Percentiles rank a stretch among this genome's conserved stretches.
These are phyloP conservation scores for Salvator merianae DNA, from an alignment of 2,113 vertebrate species.

Conservation along the genomic window DNA sequence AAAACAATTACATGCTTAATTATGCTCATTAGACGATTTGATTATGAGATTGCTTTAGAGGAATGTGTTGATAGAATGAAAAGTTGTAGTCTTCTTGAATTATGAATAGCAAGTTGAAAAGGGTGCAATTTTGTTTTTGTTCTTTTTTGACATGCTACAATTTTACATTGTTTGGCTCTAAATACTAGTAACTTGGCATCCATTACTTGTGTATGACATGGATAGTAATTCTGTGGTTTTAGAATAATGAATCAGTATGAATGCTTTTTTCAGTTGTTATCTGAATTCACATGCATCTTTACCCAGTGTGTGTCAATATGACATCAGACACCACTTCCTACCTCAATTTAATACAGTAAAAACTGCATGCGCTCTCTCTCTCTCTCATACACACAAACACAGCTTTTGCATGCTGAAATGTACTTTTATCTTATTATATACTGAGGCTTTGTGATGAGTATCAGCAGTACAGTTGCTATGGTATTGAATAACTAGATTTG, in stretches of 20 bases:
- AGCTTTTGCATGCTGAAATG: not conserved
- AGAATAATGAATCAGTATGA: constrained; percentile 1
- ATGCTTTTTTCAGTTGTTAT: constrained; percentile 9
- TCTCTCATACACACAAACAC: not conserved
- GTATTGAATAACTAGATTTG: constrained; percentile 14
- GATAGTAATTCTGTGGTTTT: constrained; percentile 32
- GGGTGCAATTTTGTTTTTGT: constrained; percentile 32
- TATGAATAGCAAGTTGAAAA: constrained; percentile 33
- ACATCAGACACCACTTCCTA: not conserved
- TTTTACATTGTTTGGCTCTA: constrained; percentile 36
- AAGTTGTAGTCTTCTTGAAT: constrained; percentile 40
- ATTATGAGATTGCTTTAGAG: constrained; percentile 49
- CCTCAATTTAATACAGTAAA: not conserved
- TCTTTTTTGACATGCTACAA: not conserved
- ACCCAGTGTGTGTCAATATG: not conserved
- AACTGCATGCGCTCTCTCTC: not conserved
- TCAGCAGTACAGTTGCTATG: not conserved
- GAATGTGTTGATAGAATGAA: constrained; percentile 49
- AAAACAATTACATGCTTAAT: constrained; percentile 65
- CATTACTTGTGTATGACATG: not conserved
- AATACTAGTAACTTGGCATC: constrained; percentile 23
- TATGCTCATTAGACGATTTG: constrained; percentile 65
- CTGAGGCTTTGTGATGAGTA: not conserved
- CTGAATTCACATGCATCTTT: not conserved
- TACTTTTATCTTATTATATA: constrained; percentile 1